Base-by-base conservation (phyloP, 2,888 invertebrate genomes). In the Ormyrus rosae region DNA sequence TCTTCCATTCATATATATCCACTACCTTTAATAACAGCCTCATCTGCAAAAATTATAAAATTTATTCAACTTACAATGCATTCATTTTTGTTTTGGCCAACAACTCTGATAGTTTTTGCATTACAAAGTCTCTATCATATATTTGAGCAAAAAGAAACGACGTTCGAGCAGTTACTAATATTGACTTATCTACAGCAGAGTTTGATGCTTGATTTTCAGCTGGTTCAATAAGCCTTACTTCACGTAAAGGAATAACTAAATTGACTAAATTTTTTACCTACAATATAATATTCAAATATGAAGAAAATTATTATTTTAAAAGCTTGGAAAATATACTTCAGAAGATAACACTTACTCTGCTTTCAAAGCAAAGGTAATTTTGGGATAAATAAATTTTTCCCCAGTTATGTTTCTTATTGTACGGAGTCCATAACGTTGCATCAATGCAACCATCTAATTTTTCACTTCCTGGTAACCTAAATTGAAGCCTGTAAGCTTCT, bases 341-440 rank as follows among this genome's bases (percentile, higher is more conserved):
- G 34, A 34, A 34, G 4, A 34, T 34, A 34, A 34, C 3, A 91
- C 93, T 93, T 89, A 98, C 98, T 92, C 96, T 94, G 91, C 99
- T 99, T 88, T 96, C 96, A 90, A 99, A 99, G 91, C 99, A 99
- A 86, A 99, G 93, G 90, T 97, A 99, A 92, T 97, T 98, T 88
- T 96, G 95, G 0, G 99, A 99, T 69, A 99, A 92, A 91, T 96
- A 99, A 86, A 99, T 92, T 84, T 95, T 93, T 13, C 99, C 99
- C 92, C 94, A 94, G 78, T 96, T 96, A 89, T 96, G 95, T 84
- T 94, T 94, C 90, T 98, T 98, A 89, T 98, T 96, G 90, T 97
- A 99, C 0, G 99, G 98, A 1, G 99, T 98, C 96, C 98, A 97
- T 75, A 99, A 91, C 9, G 96, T 95, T 88, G 97, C 97, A 87